Conservation (phyloP, 2,888 invertebrate genomes). For the Gastrophysa polygoni region DNA sequence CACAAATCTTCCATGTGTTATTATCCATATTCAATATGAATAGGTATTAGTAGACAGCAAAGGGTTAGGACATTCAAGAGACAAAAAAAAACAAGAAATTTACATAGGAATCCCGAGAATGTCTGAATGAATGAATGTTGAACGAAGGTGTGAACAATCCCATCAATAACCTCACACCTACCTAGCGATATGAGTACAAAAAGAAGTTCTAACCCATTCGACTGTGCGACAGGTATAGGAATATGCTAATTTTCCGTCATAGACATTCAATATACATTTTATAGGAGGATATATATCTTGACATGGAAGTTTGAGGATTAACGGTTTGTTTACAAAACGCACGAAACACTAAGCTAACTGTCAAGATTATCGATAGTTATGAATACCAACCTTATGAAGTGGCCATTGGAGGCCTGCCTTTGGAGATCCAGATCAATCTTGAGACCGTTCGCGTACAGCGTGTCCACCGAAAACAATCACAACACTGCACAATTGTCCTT, state of each 20-base stretch:
- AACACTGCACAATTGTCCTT: constrained; percentile 36
- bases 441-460: constrained; percentile 59
- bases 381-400: constrained; percentile 72
- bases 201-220: constrained; percentile 23
- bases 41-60: too few species aligned
- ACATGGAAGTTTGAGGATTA: too few species aligned
- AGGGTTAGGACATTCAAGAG: too few species aligned
- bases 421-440: constrained; percentile 79
- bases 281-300: too few species aligned
- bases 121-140: too few species aligned
- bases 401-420: constrained; percentile 75
- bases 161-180: constrained; percentile 10
- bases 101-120: constrained; percentile 7
- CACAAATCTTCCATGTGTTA: too few species aligned
- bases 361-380: too few species aligned
- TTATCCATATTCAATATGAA: too few species aligned
- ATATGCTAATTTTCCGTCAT: constrained; percentile 37
- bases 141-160: constrained; percentile 12
- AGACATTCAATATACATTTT: constrained; percentile 24
- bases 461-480: constrained; percentile 36
- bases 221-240: constrained; percentile 29
- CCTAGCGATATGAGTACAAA: constrained; percentile 21
- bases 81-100: background rate
- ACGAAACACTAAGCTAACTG: too few species aligned
- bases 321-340: constrained; percentile 37